Evolutionary conservation across 2,888 invertebrate species (phyloP).

Genomic region (Glaucopsyche alexis): DNA sequence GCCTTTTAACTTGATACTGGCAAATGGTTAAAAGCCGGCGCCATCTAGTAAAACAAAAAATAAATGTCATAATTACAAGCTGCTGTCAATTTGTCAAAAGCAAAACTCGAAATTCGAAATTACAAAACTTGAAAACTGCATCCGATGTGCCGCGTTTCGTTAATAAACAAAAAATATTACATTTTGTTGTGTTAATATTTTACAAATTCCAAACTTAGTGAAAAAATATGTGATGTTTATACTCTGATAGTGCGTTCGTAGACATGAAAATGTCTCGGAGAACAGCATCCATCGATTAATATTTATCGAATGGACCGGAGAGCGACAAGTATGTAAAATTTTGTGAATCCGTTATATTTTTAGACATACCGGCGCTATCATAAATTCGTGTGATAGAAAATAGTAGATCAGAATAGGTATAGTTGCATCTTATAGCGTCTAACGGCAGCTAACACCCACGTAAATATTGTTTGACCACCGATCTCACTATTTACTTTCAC

Average conservation of each 20-base stretch:
- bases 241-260: not conserved
- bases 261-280: conserved; percentile 1
- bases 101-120: not conserved
- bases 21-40: no score
- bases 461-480: conserved; percentile 21
- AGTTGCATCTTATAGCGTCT: not conserved
- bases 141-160: conserved; percentile 32
- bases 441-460: conserved; percentile 29
- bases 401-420: not conserved
- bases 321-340: conserved; percentile 56
- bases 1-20: no score
- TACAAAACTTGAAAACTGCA: conserved; percentile 31
- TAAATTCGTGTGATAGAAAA: not conserved
- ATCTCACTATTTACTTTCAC: conserved; percentile 23
- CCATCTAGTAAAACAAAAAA: no score
- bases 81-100: conserved; percentile 11
- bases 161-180: conserved; percentile 33
- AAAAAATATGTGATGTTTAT: conserved; percentile 33
- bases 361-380: conserved; percentile 10
- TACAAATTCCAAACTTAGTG: conserved; percentile 35
- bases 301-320: conserved; percentile 61
- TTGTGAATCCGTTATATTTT: conserved; percentile 30
- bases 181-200: conserved; percentile 38
- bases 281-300: conserved; percentile 30
- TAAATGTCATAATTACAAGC: not conserved